Conservation (phyloP, 2,113 vertebrate genomes). For the Eira barbara region DNA sequence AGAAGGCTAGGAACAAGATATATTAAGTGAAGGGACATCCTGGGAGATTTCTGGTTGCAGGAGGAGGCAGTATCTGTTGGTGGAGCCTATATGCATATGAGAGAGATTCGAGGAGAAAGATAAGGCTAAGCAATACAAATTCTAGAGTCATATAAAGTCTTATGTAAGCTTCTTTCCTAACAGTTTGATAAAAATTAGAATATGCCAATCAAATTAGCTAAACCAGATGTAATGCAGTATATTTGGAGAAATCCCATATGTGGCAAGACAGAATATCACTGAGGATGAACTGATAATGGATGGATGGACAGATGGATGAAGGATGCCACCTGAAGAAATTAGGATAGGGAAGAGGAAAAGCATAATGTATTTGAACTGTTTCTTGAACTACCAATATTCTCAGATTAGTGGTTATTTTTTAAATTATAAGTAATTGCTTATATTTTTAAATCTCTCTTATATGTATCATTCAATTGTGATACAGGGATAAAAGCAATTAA, state of each 20-base stretch:
- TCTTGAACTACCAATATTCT: not conserved
- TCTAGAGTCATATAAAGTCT: not conserved
- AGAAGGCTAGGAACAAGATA: not conserved
- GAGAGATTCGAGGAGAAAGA: not conserved
- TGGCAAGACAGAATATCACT: not conserved
- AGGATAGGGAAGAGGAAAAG: not conserved
- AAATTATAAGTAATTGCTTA: slow-evolving; percentile 2
- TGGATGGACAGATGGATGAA: not conserved
- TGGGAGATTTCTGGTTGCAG: not conserved
- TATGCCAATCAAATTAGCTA: not conserved
- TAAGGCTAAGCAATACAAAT: not conserved
- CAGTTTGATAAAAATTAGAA: slow-evolving; percentile 7
- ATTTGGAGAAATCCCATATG: not conserved
- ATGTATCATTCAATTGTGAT: not conserved
- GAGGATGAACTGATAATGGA: not conserved
- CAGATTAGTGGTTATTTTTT: not conserved
- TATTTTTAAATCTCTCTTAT: not conserved
- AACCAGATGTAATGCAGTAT: not conserved
- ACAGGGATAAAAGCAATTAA: not conserved
- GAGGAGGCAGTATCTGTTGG: not conserved
- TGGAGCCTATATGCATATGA: not conserved
- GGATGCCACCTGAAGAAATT: not conserved
- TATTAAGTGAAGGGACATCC: not conserved
- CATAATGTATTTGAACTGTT: not conserved
- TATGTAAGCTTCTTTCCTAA: not conserved